Evolutionary conservation across 2,797 vertebrate species (phyloP).

Genomic region (Parauchenoglanis punctatus): DNA sequence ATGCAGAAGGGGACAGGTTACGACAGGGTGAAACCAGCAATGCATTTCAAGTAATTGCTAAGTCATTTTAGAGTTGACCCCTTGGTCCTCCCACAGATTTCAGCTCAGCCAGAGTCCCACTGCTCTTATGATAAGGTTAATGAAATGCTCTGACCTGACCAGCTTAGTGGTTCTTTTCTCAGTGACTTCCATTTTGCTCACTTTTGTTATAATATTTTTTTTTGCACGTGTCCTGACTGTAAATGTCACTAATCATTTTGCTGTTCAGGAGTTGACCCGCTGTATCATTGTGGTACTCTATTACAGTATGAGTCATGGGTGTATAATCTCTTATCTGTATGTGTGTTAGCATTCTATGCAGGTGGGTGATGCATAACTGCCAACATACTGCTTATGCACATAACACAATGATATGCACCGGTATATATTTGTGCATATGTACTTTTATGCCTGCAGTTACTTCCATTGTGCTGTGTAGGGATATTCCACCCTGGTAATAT

Average conservation of each 20-base stretch:
- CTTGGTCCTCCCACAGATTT: constrained; percentile 17
- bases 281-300: neutral
- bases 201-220: constrained; percentile 23
- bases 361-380: neutral
- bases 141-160: constrained; percentile 33
- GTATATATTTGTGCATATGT: constrained; percentile 3
- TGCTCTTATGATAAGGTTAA: constrained; percentile 37
- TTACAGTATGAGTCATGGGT: neutral
- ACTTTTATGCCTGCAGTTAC: neutral
- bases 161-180: constrained; percentile 19
- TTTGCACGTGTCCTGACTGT: constrained; percentile 17
- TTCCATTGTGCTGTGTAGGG: constrained; percentile 1
- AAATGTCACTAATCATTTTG: constrained; percentile 26
- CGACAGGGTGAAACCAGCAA: neutral
- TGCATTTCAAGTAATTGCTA: constrained; percentile 32
- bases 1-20: constrained; percentile 4
- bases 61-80: constrained; percentile 26
- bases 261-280: neutral
- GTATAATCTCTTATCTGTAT: neutral
- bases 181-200: constrained; percentile 15
- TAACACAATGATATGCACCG: neutral
- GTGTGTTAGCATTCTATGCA: neutral
- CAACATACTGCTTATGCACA: neutral
- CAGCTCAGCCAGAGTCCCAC: constrained; percentile 20
- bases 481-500: constrained; percentile 8